Base-by-base conservation (phyloP, 1,140 invertebrate species). In the Frieseomelitta varia region DNA sequence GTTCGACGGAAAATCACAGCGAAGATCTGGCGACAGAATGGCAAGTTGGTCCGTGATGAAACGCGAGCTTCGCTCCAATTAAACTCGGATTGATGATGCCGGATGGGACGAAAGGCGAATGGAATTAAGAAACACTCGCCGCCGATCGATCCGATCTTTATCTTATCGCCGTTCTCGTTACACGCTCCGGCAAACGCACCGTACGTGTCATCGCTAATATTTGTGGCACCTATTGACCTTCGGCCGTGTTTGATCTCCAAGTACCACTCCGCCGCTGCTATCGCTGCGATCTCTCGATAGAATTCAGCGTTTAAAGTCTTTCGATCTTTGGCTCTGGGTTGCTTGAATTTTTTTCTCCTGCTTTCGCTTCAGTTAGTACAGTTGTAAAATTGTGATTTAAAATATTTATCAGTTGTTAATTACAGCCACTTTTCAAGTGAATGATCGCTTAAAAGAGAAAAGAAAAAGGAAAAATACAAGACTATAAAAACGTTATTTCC, bases 171-270 rank as follows among this genome's bases (percentile, higher is more conserved):
- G 73, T 30, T 55, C 30, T 53, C 34, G n/a, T 76, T 67, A 3
- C 72, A 56, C 19, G 24, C 17, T n/a, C 21, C 24, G 24, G 39
- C 53, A 84, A 77, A 78, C 63, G 39, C 71, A 68, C 34, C 39
- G 47, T 39, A 51, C 30, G 24, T 74, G 67, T 61, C 55, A 61
- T 61, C 67, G 65, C 55, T 55, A 84, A 84, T 79, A 84, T 84
- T 84, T 84, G 55, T 79, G 75, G 56, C 47, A 72, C 69, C 8
- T n/a, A 71, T 79, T 79, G 67, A 84, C 55, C 81, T 84, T 84
- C 55, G 47, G 10, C 19, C 15, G 15, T 79, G 56, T 84, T 84
- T 79, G 47, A 78, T 63, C 24, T 79, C 39, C 61, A 61, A 61
- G 58, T 61, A 27, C 19, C 51, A 56, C 17, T 12, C 39, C 55